Percentiles rank a stretch among this genome's conserved stretches.
Evolutionary conservation across 2,113 vertebrate genomes (phyloP).

Genomic region (Gulo gulo): DNA sequence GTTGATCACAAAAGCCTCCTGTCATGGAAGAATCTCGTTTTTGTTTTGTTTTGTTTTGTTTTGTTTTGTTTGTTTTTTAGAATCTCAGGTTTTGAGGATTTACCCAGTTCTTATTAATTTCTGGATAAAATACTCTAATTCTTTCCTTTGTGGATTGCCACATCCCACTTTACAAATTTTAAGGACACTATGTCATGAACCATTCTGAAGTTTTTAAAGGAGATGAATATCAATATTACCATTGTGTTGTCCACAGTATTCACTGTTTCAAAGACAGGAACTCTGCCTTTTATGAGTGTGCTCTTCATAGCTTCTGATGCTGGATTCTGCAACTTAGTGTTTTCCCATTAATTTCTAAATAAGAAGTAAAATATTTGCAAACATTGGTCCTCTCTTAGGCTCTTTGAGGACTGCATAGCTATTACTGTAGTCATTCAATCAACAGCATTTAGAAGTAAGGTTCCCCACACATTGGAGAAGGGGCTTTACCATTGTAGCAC

Average conservation of each 20-base stretch:
- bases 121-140: neutral
- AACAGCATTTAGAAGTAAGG: neutral
- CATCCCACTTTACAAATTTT: conserved; percentile 16
- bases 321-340: neutral
- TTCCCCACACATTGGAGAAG: neutral
- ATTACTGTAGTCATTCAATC: neutral
- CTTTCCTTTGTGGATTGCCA: neutral
- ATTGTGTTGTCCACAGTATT: neutral
- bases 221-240: neutral
- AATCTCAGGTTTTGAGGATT: neutral
- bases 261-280: neutral
- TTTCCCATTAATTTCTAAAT: conserved; percentile 16
- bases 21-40: neutral
- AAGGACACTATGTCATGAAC: neutral
- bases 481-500: neutral
- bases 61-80: neutral
- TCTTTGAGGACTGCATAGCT: neutral
- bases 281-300: neutral
- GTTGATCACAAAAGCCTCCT: neutral
- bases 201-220: neutral
- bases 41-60: too few relatives aligned
- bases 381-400: neutral
- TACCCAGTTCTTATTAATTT: neutral
- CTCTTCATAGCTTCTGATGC: neutral
- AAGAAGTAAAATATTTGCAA: conserved; percentile 36